These are phyloP conservation scores for Litoditis marina DNA, from an alignment of 2,888 invertebrate genomes.

Conservation along the genomic window DNA sequence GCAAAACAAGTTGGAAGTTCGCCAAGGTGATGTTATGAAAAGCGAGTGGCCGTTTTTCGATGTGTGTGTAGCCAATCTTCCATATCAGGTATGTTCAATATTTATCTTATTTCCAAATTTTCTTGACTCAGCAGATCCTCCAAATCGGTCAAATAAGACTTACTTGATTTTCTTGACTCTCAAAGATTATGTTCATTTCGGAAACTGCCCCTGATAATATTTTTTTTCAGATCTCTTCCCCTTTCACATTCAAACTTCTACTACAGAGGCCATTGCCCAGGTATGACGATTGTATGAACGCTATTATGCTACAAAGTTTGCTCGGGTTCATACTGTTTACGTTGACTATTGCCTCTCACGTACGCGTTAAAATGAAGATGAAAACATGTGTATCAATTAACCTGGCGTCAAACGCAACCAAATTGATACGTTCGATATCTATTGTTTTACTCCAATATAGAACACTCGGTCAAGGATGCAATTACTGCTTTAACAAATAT, in stretches of 20 bases:
- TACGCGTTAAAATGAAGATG: too few relatives aligned
- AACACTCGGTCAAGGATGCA: neutral
- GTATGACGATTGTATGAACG: too few relatives aligned
- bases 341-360: too few relatives aligned
- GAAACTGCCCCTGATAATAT: too few relatives aligned
- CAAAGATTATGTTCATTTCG: neutral
- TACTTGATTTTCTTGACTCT: neutral
- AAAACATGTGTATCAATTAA: too few relatives aligned
- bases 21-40: constrained; percentile 90
- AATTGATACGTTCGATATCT: too few relatives aligned
- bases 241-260: constrained; percentile 87
- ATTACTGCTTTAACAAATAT: neutral
- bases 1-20: constrained; percentile 84
- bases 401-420: too few relatives aligned
- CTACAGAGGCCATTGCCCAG: constrained; percentile 70
- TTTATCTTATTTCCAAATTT: neutral
- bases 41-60: constrained; percentile 92
- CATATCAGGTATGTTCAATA: constrained; percentile 83
- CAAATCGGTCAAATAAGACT: too few relatives aligned
- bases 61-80: constrained; percentile 95
- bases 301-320: neutral
- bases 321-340: too few relatives aligned
- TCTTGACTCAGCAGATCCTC: too few relatives aligned
- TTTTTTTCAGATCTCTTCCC: constrained; percentile 70
- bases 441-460: neutral